A percentile compares a stretch with the other conserved stretches of the same genome.
Evolutionary conservation across 2,113 vertebrate genomes (phyloP).

Genomic region (Probosciger aterrimus): DNA sequence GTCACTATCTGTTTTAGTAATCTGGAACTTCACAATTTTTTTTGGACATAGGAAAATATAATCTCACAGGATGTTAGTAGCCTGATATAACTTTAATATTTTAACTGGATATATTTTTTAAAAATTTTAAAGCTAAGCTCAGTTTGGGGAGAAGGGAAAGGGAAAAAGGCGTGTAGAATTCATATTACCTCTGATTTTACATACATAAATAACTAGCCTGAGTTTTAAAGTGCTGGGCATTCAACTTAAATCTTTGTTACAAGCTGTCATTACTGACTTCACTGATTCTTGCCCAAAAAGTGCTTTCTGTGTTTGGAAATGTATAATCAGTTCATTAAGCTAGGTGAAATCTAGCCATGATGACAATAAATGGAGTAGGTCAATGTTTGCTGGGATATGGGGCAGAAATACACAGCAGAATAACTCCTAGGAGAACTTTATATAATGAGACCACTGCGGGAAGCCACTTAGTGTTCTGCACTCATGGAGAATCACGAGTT

Average conservation of each 20-base stretch:
- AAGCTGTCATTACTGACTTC: not conserved
- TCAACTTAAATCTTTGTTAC: not conserved
- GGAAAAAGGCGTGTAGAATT: not conserved
- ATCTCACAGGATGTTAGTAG: not conserved
- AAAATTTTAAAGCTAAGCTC: not conserved
- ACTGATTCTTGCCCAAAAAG: not conserved
- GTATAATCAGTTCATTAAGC: not conserved
- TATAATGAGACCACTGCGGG: not conserved
- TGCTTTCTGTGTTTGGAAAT: not conserved
- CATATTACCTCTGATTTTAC: not conserved
- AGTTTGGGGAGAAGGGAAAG: not conserved
- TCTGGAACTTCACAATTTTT: not conserved
- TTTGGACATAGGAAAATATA: not conserved
- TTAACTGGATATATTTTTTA: not conserved
- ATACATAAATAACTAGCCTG: not conserved
- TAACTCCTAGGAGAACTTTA: not conserved
- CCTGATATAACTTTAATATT: not conserved
- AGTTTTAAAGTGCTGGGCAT: not conserved
- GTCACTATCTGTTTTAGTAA: not conserved
- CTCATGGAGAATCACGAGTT: not conserved
- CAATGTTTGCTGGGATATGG: not conserved
- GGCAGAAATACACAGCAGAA: not conserved
- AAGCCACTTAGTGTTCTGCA: not conserved
- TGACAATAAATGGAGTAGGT: not conserved
- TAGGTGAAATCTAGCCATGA: not conserved